These are phyloP conservation scores for Toxotes lorentzi DNA, from an alignment of 2,797 vertebrate genomes.

Conservation along the genomic window DNA sequence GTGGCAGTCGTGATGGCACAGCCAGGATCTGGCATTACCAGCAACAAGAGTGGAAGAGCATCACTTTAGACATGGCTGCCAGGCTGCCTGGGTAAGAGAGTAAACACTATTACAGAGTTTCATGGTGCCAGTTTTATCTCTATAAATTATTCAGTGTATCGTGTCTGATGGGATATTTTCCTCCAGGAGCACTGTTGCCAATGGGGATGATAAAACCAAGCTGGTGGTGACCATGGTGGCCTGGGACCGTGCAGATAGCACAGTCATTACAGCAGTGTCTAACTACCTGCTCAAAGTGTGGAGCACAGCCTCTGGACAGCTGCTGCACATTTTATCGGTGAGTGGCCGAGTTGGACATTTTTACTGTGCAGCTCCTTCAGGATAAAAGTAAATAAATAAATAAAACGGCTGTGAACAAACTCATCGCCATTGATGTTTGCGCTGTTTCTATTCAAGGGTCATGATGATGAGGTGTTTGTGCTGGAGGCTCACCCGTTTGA, in stretches of 20 bases:
- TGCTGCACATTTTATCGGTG: slow-evolving; percentile 94
- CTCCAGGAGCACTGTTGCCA: slow-evolving; percentile 84
- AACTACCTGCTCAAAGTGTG: slow-evolving; percentile 99
- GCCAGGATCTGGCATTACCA: slow-evolving; percentile 97
- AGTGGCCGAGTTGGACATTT: slow-evolving; percentile 70
- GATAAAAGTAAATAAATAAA: no score
- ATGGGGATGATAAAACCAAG: slow-evolving; percentile 94
- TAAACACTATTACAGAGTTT: neutral
- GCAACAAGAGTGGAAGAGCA: slow-evolving; percentile 96
- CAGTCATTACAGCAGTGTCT: slow-evolving; percentile 96
- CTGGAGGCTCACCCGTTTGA: slow-evolving; percentile 97
- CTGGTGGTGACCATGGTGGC: slow-evolving; percentile 98
- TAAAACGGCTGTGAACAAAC: neutral
- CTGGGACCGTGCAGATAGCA: slow-evolving; percentile 94
- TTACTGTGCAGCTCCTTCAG: neutral
- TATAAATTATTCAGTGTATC: neutral
- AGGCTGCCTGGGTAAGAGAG: slow-evolving; percentile 93
- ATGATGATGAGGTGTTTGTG: slow-evolving; percentile 98
- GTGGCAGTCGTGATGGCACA: slow-evolving; percentile 98
- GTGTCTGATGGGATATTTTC: slow-evolving; percentile 2
- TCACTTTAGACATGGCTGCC: slow-evolving; percentile 92
- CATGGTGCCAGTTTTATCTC: neutral
- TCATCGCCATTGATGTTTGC: neutral
- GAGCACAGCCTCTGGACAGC: slow-evolving; percentile 91
- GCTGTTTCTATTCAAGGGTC: slow-evolving; percentile 86